Evolutionary conservation across 2,888 invertebrate genomes (phyloP).

Genomic region (Steinernema scapterisci): DNA sequence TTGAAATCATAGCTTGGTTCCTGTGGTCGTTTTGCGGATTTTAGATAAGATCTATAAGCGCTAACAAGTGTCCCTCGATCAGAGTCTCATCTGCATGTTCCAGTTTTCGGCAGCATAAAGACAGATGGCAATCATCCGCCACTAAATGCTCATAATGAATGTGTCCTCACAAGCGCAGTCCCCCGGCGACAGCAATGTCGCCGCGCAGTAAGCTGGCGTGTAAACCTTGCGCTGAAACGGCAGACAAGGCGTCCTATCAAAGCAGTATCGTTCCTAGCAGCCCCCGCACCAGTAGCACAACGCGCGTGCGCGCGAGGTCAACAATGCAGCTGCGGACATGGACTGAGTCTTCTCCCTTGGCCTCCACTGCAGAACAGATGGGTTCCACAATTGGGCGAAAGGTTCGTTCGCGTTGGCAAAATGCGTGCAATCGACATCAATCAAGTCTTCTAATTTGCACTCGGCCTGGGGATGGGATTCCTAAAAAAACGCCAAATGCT

Average conservation of each 20-base stretch:
- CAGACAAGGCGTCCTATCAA: neutral
- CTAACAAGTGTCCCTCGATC: too few species aligned
- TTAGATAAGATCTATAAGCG: too few species aligned
- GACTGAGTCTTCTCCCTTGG: too few species aligned
- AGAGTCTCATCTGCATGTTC: too few species aligned
- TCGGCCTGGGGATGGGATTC: neutral
- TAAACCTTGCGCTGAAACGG: neutral
- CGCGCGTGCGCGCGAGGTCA: slow-evolving; percentile 1
- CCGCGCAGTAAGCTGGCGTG: neutral
- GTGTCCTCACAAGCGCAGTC: neutral
- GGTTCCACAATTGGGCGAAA: slow-evolving; percentile 1
- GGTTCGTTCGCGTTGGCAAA: neutral
- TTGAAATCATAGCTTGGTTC: too few species aligned
- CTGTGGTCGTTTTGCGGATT: too few species aligned
- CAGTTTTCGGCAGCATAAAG: too few species aligned
- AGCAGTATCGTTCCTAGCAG: neutral
- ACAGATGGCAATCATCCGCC: slow-evolving; percentile 14
- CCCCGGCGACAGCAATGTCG: neutral
- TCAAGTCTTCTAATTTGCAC: slow-evolving; percentile 21
- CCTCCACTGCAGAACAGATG: neutral
- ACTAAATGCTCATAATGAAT: slow-evolving; percentile 25
- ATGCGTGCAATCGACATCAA: neutral
- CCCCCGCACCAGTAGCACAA: neutral
- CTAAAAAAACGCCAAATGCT: too few species aligned
- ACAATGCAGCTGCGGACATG: slow-evolving; percentile 10